Evolutionary conservation across 2,888 invertebrate genomes (phyloP), one percentile per base, ranked within the genome.

Genomic region (Sepioteuthis lessoniana): DNA sequence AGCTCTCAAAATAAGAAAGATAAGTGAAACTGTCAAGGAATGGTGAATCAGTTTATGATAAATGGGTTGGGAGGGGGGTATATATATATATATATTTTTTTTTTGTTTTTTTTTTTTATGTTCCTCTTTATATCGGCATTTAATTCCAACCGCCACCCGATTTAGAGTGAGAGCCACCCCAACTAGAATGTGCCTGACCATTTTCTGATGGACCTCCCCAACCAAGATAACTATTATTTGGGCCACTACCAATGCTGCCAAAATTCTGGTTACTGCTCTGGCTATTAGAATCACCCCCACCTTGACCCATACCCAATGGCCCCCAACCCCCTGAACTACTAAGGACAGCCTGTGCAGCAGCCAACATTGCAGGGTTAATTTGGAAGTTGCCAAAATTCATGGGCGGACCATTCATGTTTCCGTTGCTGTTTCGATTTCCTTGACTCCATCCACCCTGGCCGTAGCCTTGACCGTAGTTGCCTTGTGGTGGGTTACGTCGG

Each of bases 281-380:
- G 60, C 95, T 96, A 76, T 95, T 95, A 35, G 95, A 95, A n/a
- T 95, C 92, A 47, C 94, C 94, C 94, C 95, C 94, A 95, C 93
- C 19, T 94, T 94, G 19, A 37, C 91, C 94, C 92, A 92, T 93
- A 47, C 42, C 91, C 46, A 94, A 91, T 60, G 76, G 92, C 42
- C 95, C 95, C 95, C 95, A 95, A 2, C 95, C 95, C 37, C 94
- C 94, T 94, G 96, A 96, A 38, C 96, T 96, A 93, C 95, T 95
- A 42, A 96, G 95, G 94, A 96, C 95, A 91, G 96, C 96, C 94
- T 96, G 96, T 38, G 96, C 96, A 46, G 96, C 96, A 13, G 96
- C 96, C 90, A 96, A 94, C 96, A 96, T 96, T 35, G 96, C 96
- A 35, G 96, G 96, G 94, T 96, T 96, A 19, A 96, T 94, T 94